Evolutionary conservation across 2,888 invertebrate species (phyloP).

Genomic region (Adelphocoris suturalis): DNA sequence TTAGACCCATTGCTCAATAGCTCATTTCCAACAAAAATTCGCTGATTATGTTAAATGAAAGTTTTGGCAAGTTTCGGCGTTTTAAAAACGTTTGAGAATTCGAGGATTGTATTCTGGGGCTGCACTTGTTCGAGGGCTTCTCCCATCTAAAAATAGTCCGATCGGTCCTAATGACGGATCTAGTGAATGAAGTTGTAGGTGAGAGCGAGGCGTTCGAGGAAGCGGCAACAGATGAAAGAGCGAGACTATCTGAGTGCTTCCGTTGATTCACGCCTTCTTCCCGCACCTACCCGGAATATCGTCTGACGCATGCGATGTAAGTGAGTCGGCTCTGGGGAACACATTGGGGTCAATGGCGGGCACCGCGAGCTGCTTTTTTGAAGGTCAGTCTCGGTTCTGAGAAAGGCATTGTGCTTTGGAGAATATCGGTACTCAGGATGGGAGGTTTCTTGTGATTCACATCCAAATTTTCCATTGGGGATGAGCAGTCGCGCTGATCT

Average conservation of each 20-base stretch:
- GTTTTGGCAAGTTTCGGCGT: no score
- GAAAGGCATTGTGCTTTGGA: no score
- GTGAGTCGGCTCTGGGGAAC: not conserved
- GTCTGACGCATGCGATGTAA: not conserved
- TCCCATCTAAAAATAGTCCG: not conserved
- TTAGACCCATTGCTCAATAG: no score
- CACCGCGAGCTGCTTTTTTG: not conserved
- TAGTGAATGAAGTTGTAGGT: slow-evolving; percentile 19
- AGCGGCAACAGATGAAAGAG: slow-evolving; percentile 22
- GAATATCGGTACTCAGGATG: no score
- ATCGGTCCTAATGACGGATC: not conserved
- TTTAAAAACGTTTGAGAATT: no score
- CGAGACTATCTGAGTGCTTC: slow-evolving; percentile 7
- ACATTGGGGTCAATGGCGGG: not conserved
- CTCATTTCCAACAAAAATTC: no score
- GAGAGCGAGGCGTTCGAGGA: not conserved
- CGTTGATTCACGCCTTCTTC: slow-evolving; percentile 20
- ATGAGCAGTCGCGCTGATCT: no score
- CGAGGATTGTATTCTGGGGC: no score
- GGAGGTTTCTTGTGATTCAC: no score
- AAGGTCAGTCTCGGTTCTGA: not conserved
- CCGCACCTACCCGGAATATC: not conserved
- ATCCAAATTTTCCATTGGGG: no score
- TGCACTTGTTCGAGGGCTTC: not conserved
- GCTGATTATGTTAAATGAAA: no score